These are phyloP conservation scores for Marronus borbonicus DNA, from an alignment of 2,888 invertebrate genomes.

Conservation along the genomic window DNA sequence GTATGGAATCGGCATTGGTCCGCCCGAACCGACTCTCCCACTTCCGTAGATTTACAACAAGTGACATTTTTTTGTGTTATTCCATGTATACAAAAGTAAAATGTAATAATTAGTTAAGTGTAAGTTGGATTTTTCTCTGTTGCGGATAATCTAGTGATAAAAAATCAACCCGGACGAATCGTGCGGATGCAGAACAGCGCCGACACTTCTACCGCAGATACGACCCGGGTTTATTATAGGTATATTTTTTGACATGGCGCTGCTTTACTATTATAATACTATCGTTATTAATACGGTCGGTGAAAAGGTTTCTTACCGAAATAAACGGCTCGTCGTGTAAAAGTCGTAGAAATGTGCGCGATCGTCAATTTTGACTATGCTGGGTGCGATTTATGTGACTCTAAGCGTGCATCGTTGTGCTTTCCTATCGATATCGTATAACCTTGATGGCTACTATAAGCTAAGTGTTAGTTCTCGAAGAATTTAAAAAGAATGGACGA, in stretches of 20 bases:
- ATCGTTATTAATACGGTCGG: constrained; percentile 35
- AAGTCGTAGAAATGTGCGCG: constrained; percentile 32
- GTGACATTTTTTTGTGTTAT: constrained; percentile 71
- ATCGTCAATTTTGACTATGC: constrained; percentile 21
- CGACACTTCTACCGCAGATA: constrained; percentile 21
- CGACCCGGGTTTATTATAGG: constrained; percentile 40
- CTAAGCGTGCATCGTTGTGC: constrained; percentile 19
- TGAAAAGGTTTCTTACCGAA: constrained; percentile 44
- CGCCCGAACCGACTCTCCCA: constrained; percentile 62
- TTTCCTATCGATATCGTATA: constrained; percentile 37
- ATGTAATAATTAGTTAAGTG: constrained; percentile 67
- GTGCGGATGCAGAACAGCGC: neutral
- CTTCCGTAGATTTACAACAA: constrained; percentile 62
- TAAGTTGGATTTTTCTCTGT: constrained; percentile 58
- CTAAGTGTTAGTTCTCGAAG: constrained; percentile 47
- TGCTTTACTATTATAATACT: constrained; percentile 45
- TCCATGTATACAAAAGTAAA: constrained; percentile 72
- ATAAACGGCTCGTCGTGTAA: constrained; percentile 21
- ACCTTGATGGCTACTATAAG: constrained; percentile 46
- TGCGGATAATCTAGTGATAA: constrained; percentile 38
- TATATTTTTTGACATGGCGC: constrained; percentile 60
- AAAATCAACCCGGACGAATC: constrained; percentile 14
- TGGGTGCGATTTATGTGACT: constrained; percentile 10
- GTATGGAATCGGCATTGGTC: constrained; percentile 26
- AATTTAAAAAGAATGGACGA: constrained; percentile 65